A percentile compares a stretch with the other conserved stretches of the same genome.
Conservation (phyloP, 2,888 invertebrate species). For the Tipula helvola region DNA sequence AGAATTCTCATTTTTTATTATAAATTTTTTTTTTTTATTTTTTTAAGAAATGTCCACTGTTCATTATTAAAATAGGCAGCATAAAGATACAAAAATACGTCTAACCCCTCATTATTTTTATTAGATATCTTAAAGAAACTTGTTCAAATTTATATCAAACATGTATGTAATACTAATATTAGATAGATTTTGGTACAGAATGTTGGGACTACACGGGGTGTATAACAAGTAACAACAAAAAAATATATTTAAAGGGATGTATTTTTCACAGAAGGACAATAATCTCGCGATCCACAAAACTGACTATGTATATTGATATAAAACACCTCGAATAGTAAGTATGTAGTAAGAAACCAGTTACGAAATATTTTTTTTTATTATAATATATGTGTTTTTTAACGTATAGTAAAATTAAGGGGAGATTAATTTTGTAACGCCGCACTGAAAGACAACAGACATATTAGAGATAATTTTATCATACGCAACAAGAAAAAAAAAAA, state of each 20-base stretch:
- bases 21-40: not conserved
- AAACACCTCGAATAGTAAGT: not conserved
- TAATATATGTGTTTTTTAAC: not conserved
- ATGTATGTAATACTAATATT: not conserved
- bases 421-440: not conserved
- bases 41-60: not conserved
- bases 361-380: not conserved
- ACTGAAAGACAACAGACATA: not conserved
- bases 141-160: not conserved
- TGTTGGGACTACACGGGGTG: not conserved
- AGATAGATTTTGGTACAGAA: not conserved
- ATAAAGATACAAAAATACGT: not conserved
- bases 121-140: not conserved
- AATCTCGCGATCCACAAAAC: not conserved
- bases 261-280: not conserved
- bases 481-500: not conserved
- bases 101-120: not conserved
- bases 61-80: not conserved
- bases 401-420: not conserved
- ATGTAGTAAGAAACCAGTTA: not conserved
- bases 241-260: not conserved
- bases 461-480: not conserved
- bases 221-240: not conserved
- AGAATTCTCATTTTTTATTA: not conserved
- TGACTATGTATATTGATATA: not conserved